Conservation (phyloP, 2,113 vertebrate genomes). For the Notothenia coriiceps region DNA sequence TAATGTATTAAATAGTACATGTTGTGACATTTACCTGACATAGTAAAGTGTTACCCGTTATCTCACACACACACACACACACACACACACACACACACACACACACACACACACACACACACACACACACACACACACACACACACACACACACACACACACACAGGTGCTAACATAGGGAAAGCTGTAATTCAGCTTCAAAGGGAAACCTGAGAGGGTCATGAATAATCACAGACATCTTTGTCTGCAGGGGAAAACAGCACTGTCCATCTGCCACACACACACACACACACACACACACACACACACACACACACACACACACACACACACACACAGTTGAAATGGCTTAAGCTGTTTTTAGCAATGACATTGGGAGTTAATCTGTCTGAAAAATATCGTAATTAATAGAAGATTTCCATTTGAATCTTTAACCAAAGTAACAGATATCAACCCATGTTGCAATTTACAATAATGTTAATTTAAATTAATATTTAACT, state of each 20-base stretch:
- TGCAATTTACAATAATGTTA: not conserved
- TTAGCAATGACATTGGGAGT: conserved; percentile 21
- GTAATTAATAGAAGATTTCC: not conserved
- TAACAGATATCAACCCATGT: not conserved
- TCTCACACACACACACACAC: not conserved
- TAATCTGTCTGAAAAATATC: not conserved
- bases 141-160: conserved; percentile 6
- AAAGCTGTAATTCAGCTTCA: conserved; percentile 87
- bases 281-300: conserved; percentile 41
- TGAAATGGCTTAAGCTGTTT: conserved; percentile 38
- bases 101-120: not conserved
- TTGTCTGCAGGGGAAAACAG: conserved; percentile 81
- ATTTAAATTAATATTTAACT: not conserved
- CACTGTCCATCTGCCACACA: conserved; percentile 83
- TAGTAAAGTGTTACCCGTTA: not conserved
- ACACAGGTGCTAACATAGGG: conserved; percentile 75
- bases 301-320: conserved; percentile 8
- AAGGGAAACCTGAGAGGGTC: conserved; percentile 87
- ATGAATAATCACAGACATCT: conserved; percentile 87
- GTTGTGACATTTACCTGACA: not conserved
- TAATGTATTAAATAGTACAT: not conserved
- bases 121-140: conserved; percentile 13
- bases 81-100: conserved; percentile 6
- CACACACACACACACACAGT: conserved; percentile 40
- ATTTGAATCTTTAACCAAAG: not conserved